Evolutionary conservation across 2,888 invertebrate genomes (phyloP), one percentile per base, ranked within the genome.

Genomic region (Chamaedrilus cognettii): DNA sequence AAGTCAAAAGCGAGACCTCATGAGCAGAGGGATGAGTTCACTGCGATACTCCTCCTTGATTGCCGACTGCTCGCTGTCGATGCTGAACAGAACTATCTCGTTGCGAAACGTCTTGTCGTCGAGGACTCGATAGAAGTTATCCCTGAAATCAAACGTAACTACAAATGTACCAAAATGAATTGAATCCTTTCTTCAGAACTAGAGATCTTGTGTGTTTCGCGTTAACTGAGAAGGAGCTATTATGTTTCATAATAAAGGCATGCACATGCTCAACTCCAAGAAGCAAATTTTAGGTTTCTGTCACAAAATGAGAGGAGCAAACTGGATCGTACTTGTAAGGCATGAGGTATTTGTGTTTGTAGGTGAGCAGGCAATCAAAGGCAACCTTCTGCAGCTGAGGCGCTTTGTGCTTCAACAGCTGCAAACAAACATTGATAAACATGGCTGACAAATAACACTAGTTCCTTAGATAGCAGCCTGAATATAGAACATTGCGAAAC

Each of bases 101-200:
- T 90, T 90, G 85, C 92, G 93, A 74, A 97, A 91, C 73, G 91
- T 91, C 75, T 91, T 91, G 72, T 96, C 94, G 78, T 94, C 91
- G 3, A 96, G 87, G 62, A 97, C 85, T 70, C 89, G 89, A 73
- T 90, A 88, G 60, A 98, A 85, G 77, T 93, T 89, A 51, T 89
- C 90, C 80, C 91, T 86, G 77, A 7, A 63, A 56, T 52, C 34
- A 57, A n/a, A n/a, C n/a, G n/a, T n/a, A n/a, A n/a, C n/a, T n/a
- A n/a, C n/a, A n/a, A n/a, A n/a, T n/a, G n/a, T n/a, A n/a, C n/a
- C n/a, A n/a, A n/a, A n/a, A n/a, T n/a, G n/a, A n/a, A n/a, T n/a
- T n/a, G n/a, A n/a, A n/a, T n/a, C n/a, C n/a, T n/a, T n/a, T n/a
- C n/a, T n/a, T n/a, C n/a, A n/a, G n/a, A n/a, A n/a, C n/a, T n/a